A percentile compares a stretch with the other conserved stretches of the same genome.
phyloP scores from a whole-genome alignment of 2,888 invertebrate species.

The Nemoura dubitans region DNA sequence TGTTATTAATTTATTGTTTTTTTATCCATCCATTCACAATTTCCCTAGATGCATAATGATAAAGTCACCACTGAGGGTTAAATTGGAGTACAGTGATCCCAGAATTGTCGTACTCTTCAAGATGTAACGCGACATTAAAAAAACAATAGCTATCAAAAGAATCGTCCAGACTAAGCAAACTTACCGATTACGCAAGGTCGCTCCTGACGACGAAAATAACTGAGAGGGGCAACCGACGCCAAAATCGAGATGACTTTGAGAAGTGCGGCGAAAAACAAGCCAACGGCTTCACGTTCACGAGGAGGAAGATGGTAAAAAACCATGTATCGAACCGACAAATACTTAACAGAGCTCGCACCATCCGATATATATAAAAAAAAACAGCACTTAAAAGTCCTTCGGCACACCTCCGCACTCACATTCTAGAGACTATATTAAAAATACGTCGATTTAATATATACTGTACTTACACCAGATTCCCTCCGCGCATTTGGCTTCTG shows the following conservation, averaged over 20 bases:
- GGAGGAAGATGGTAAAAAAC: neutral
- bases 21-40: neutral
- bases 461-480: neutral
- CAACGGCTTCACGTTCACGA: neutral
- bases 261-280: neutral
- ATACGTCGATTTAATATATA: neutral
- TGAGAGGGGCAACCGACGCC: neutral
- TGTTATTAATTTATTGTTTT: neutral
- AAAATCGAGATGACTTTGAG: neutral
- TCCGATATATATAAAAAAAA: neutral
- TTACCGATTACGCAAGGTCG: neutral
- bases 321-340: neutral
- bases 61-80: neutral
- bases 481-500: neutral
- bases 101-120: neutral
- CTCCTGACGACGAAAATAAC: neutral
- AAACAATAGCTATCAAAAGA: neutral
- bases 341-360: constrained; percentile 2
- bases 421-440: neutral
- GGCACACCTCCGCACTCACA: neutral
- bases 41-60: neutral
- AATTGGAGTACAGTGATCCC: neutral
- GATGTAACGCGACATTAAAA: neutral
- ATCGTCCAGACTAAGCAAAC: neutral
- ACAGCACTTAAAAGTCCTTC: neutral